Evolutionary conservation across 2,113 vertebrate species (phyloP).

Genomic region (Elephantulus edwardii): DNA sequence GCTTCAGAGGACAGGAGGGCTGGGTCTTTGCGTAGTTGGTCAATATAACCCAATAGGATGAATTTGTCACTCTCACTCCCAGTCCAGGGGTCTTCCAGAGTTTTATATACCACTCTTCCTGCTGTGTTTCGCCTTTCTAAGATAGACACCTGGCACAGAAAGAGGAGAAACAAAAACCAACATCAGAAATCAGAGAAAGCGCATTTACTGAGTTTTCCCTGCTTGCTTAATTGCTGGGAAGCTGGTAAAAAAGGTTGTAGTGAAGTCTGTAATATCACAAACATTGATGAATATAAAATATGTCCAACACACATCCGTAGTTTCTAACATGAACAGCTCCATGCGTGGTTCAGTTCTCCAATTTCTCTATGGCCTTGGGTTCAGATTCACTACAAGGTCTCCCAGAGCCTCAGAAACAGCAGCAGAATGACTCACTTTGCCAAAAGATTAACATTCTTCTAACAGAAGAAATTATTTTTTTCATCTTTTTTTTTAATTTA

Average conservation of each 20-base stretch:
- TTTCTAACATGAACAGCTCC: too few species aligned
- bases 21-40: conserved; percentile 91
- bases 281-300: background rate
- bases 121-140: conserved; percentile 91
- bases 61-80: conserved; percentile 92
- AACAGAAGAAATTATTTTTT: background rate
- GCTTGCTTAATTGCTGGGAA: too few species aligned
- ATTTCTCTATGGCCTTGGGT: too few species aligned
- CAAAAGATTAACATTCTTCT: background rate
- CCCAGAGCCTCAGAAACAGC: too few species aligned
- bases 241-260: background rate
- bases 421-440: too few species aligned
- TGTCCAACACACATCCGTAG: too few species aligned
- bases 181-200: background rate
- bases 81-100: conserved; percentile 89
- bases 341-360: too few species aligned
- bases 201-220: background rate
- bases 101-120: conserved; percentile 89
- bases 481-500: too few species aligned
- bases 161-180: background rate
- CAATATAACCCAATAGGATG: conserved; percentile 89
- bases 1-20: conserved; percentile 90
- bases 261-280: background rate
- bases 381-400: too few species aligned
- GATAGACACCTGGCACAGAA: conserved; percentile 89